These are phyloP conservation scores for Bemisia tabaci DNA, from an alignment of 1,140 invertebrate genomes.

Conservation along the genomic window DNA sequence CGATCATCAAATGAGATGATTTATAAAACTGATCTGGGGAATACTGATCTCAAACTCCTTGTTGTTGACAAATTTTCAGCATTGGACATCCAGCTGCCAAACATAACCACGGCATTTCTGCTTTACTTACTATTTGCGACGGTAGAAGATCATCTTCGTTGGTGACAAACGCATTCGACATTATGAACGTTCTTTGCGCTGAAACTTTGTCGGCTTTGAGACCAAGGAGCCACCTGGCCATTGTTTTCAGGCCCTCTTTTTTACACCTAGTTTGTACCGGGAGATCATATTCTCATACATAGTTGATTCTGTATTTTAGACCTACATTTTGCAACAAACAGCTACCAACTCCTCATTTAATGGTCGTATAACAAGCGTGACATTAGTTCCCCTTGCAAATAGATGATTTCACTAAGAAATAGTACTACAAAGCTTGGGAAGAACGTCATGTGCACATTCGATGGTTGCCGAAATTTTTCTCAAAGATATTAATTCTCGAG, in stretches of 20 bases:
- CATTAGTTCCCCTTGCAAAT: no score
- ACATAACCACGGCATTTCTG: constrained; percentile 85
- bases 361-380: no score
- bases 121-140: constrained; percentile 44
- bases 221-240: constrained; percentile 89
- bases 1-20: constrained; percentile 77
- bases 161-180: constrained; percentile 77
- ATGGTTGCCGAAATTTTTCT: no score
- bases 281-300: constrained; percentile 70
- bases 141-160: constrained; percentile 71
- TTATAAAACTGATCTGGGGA: constrained; percentile 90
- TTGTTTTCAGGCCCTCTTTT: constrained; percentile 83
- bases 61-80: constrained; percentile 91
- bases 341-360: no score
- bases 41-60: constrained; percentile 87
- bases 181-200: constrained; percentile 85
- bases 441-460: no score
- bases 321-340: no score
- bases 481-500: no score
- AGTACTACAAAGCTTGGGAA: no score
- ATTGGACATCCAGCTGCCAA: constrained; percentile 85
- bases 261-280: constrained; percentile 86
- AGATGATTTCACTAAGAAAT: no score
- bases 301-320: no score
- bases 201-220: constrained; percentile 76